Conservation (phyloP, 2,797 vertebrate genomes). For the Lindbergichthys nudifrons region DNA sequence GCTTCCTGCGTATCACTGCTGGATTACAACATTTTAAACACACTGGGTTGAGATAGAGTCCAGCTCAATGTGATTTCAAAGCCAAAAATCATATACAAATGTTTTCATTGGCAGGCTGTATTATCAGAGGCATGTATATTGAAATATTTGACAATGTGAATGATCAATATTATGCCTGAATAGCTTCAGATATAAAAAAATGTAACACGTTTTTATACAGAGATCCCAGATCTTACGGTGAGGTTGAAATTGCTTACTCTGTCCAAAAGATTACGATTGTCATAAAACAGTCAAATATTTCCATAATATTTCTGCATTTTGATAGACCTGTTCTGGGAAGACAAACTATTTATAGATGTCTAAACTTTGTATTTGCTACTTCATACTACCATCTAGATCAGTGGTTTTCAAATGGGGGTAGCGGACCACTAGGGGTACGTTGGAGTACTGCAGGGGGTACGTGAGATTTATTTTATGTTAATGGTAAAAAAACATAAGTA, state of each 20-base stretch:
- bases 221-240: not conserved
- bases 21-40: slow-evolving; percentile 26
- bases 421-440: too few species aligned
- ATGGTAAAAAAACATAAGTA: too few species aligned
- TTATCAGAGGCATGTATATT: not conserved
- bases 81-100: not conserved
- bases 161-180: not conserved
- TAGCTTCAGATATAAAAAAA: too few species aligned
- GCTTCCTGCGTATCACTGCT: slow-evolving; percentile 13
- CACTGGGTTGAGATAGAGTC: not conserved
- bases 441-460: too few species aligned
- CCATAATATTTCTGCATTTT: slow-evolving; percentile 1
- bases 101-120: not conserved
- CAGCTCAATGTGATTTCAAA: not conserved
- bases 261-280: not conserved
- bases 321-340: slow-evolving; percentile 21
- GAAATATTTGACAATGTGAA: not conserved
- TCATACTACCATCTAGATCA: not conserved
- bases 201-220: too few species aligned
- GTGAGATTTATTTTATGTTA: too few species aligned
- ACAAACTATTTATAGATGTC: slow-evolving; percentile 45
- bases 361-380: slow-evolving; percentile 2
- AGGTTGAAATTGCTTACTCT: not conserved
- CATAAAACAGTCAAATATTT: not conserved
- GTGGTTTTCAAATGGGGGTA: too few species aligned